Base-by-base conservation (phyloP, 2,797 vertebrate genomes). In the Gobionotothen gibberifrons region DNA sequence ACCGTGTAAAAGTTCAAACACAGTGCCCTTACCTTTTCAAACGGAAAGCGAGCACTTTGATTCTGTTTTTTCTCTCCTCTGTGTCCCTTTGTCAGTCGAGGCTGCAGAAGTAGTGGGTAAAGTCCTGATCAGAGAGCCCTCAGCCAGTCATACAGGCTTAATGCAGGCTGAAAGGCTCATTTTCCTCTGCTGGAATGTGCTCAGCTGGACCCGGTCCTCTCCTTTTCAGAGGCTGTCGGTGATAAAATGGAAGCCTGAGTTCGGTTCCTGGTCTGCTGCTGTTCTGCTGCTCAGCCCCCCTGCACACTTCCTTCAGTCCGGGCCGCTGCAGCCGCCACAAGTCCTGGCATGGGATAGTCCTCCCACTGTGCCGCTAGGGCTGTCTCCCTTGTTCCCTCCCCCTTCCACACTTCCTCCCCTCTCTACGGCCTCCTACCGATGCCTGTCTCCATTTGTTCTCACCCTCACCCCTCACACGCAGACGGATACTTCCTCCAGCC, bases 341-440 rank as follows among this genome's bases (percentile, higher is more conserved):
- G 92, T 94, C 91, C 90, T 90, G 89, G 91, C 90, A 90, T 74
- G 92, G 93, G 88, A 86, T 74, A 81, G 89, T 94, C 94, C 92
- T 94, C 93, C 93, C 91, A 87, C 93, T 85, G 89, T 85, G 84
- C 85, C 61, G 80, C 85, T 14, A 48, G 71, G 83, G 58, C 78
- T 76, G 77, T 42, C 72, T 85, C 66, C 78, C 62, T 60, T 62
- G 75, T 53, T 85, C 89, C 91, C 88, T 85, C 92, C 93, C 86
- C 87, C 80, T 71, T 81, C 46, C 74, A 49, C 72, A 65, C 68
- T 46, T 40, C 84, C 84, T 79, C 72, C 74, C 80, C 69, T 73
- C 74, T 77, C 67, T 4, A 40, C 17, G 72, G 69, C 79, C 78
- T 82, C 81, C 87, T 77, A 79, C 71, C 69, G 19, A 70, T 19